Evolutionary conservation across 53 echinoderm and acorn worm genomes (phyloP).

Genomic region (Luidia sarsii): DNA sequence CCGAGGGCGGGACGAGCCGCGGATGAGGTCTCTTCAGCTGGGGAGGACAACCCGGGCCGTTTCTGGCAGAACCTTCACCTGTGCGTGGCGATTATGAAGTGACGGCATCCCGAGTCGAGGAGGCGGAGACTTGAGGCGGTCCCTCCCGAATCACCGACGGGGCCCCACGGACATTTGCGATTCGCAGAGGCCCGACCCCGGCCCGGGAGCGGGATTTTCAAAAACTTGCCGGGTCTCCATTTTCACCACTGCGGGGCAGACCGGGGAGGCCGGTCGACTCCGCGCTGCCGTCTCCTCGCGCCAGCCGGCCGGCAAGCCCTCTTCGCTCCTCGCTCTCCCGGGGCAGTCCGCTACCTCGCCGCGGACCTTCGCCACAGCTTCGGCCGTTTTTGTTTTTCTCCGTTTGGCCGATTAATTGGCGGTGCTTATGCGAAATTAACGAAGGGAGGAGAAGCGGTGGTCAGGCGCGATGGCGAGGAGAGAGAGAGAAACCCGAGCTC

Average conservation of each 20-base stretch:
- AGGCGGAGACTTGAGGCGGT: constrained; percentile 49
- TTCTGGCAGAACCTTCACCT: constrained; percentile 50
- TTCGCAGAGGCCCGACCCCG: constrained; percentile 46
- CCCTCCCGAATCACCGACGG: constrained; percentile 48
- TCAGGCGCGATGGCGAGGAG: no score
- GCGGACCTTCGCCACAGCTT: constrained; percentile 8
- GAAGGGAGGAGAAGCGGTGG: no score
- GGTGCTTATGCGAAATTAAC: constrained; percentile 33
- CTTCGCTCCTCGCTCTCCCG: constrained; percentile 20
- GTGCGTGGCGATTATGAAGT: constrained; percentile 36
- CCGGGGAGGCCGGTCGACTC: constrained; percentile 1
- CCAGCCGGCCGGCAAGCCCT: constrained; percentile 35
- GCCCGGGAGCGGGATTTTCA: constrained; percentile 39
- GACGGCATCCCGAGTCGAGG: constrained; percentile 51
- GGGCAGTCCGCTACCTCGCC: constrained; percentile 5
- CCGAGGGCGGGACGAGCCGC: no score
- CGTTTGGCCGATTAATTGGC: no score
- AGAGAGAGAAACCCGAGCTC: no score
- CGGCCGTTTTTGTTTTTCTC: constrained; percentile 39
- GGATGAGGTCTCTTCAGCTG: no score
- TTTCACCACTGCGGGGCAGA: constrained; percentile 51
- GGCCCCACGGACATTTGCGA: constrained; percentile 52
- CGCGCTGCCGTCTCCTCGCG: no score
- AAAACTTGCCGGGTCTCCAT: constrained; percentile 9
- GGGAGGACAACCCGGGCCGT: constrained; percentile 33